phyloP scores from a whole-genome alignment of 2,888 invertebrate species.

The Mimachlamys varia region DNA sequence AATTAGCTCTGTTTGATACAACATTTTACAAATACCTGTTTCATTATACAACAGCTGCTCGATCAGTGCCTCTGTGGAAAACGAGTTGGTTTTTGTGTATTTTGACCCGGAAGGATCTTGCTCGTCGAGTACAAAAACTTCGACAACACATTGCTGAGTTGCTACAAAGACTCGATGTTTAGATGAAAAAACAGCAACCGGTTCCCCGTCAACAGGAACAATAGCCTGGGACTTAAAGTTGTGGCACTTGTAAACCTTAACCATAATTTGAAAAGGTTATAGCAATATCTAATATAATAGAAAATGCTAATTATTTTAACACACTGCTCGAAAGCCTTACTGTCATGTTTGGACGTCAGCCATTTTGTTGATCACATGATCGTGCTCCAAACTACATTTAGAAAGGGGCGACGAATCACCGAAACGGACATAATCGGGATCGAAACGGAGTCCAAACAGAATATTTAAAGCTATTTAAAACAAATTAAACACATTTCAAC shows the following conservation, averaged over 20 bases:
- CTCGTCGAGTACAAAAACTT: slow-evolving; percentile 83
- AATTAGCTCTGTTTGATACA: too few species aligned
- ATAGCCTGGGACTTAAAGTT: slow-evolving; percentile 87
- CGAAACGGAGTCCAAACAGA: too few species aligned
- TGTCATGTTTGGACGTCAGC: background rate
- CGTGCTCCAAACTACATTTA: background rate
- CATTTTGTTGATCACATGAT: slow-evolving; percentile 20
- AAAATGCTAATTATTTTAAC: background rate
- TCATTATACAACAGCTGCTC: slow-evolving; percentile 87
- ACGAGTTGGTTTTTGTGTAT: slow-evolving; percentile 83
- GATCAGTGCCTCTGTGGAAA: slow-evolving; percentile 89
- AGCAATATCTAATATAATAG: background rate
- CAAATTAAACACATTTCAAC: too few species aligned
- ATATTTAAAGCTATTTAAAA: too few species aligned
- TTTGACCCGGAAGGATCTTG: slow-evolving; percentile 69
- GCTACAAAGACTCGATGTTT: slow-evolving; percentile 85
- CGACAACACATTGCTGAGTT: slow-evolving; percentile 83
- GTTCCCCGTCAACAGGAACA: slow-evolving; percentile 85
- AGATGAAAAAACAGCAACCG: slow-evolving; percentile 86
- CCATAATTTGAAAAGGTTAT: slow-evolving; percentile 82
- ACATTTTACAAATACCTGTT: slow-evolving; percentile 83
- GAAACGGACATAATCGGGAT: too few species aligned
- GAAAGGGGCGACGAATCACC: background rate
- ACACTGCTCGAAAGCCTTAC: background rate
- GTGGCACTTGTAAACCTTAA: slow-evolving; percentile 87